These are phyloP conservation scores for Dendrolimus punctatus DNA, from an alignment of 1,140 invertebrate genomes.

Conservation along the genomic window DNA sequence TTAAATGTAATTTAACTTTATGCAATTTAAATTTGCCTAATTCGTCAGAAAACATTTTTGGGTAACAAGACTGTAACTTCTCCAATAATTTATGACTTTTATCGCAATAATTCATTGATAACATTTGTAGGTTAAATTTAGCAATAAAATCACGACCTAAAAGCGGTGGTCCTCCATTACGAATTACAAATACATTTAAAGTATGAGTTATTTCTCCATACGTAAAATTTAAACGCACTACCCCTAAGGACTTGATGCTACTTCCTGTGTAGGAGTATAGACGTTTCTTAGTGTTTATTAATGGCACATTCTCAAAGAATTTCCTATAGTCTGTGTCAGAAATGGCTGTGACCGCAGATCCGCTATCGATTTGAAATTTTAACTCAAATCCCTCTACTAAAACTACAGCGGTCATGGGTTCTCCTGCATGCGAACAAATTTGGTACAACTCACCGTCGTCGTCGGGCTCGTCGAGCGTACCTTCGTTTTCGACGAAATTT, in stretches of 20 bases:
- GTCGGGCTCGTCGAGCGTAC: background rate
- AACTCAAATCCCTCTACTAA: slow-evolving; percentile 4
- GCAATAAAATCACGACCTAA: slow-evolving; percentile 15
- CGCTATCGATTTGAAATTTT: slow-evolving; percentile 13
- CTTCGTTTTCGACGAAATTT: slow-evolving; percentile 1
- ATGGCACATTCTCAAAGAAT: slow-evolving; percentile 6
- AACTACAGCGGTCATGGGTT: slow-evolving; percentile 8
- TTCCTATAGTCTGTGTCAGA: slow-evolving; percentile 1
- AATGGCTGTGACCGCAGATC: slow-evolving; percentile 8
- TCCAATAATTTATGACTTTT: background rate
- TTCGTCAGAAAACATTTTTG: slow-evolving; percentile 5
- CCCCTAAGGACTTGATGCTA: slow-evolving; percentile 2
- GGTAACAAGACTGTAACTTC: slow-evolving; percentile 1
- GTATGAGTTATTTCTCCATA: slow-evolving; percentile 1
- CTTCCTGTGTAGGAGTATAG: slow-evolving; percentile 7
- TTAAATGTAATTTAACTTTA: slow-evolving; percentile 8
- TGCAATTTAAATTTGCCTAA: slow-evolving; percentile 8
- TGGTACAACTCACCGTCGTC: slow-evolving; percentile 11
- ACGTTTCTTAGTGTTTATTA: slow-evolving; percentile 7
- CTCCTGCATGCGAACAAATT: slow-evolving; percentile 8
- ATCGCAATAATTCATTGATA: slow-evolving; percentile 12
- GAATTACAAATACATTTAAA: slow-evolving; percentile 9
- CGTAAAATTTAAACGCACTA: slow-evolving; percentile 2
- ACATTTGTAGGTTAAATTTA: slow-evolving; percentile 8
- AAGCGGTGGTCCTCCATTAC: slow-evolving; percentile 11